Evolutionary conservation across 2,113 vertebrate genomes (phyloP), one percentile per base, ranked within the genome.

Genomic region (Bothrops jararaca): DNA sequence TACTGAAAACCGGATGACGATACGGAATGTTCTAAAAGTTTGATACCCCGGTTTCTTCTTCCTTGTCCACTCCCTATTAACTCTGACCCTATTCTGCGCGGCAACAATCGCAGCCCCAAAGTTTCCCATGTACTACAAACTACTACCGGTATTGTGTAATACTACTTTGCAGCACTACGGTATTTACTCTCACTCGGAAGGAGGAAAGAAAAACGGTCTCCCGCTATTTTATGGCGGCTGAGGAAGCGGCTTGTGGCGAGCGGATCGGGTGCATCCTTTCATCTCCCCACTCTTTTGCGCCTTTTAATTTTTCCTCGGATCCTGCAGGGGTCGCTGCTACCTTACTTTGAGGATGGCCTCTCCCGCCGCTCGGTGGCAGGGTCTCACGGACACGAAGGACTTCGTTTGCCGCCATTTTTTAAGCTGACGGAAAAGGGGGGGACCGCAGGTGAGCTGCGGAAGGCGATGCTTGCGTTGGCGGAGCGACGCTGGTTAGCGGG

Each of bases 361-460:
- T 95, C 91, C 93, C 48, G 39, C 92, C 94, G 45, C 92, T 95
- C 97, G 96, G 95, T 96, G 97, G 96, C 45, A 52, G 92, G 74
- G 97, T 97, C 96, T 95, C 97, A 97, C 98, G 97, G 97, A 85
- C n/a, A 50, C 42, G 52, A 93, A 97, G 96, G 97, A 97, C 97
- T 97, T 97, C 98, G 98, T 99, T 99, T 99, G 99, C 99, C 99
- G 99, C 99, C 99, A 99, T 99, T 99, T 99, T 99, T 99, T 99
- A 99, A 99, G 99, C 98, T 97, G 96, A 96, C 92, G 69, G 57
- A 34, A 24, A 39, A 42, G 24, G 23, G 92, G 96, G 96, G 96
- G 96, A 95, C 95, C 91, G 95, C 95, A n/a, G 93, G 97, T 96
- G 96, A 96, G 96, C 97, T 97, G 98, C 98, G 98, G 98, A 98